Evolutionary conservation across 2,113 vertebrate genomes (phyloP).

Genomic region (Chlorocebus sabaeus): DNA sequence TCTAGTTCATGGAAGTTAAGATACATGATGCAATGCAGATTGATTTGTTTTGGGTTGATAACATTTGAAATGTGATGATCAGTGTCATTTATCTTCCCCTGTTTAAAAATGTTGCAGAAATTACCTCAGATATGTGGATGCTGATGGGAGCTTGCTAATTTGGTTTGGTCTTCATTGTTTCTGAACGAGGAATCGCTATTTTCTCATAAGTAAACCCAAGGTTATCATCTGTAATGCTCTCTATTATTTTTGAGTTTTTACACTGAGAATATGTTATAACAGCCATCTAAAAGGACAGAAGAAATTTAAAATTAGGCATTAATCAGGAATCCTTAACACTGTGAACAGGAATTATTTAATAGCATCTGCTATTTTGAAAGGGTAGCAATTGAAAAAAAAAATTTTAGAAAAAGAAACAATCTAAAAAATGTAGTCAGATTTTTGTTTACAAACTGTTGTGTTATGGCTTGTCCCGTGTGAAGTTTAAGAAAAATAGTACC

Average conservation of each 20-base stretch:
- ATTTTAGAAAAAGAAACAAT: conserved; percentile 2
- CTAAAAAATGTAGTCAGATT: conserved; percentile 71
- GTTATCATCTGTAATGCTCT: conserved; percentile 30
- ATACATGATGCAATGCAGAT: background rate
- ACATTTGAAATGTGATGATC: background rate
- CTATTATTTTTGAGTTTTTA: conserved; percentile 20
- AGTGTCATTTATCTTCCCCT: background rate
- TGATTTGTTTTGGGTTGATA: conserved; percentile 17
- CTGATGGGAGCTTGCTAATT: background rate
- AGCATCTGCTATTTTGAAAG: conserved; percentile 63
- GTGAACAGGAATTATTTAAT: conserved; percentile 3
- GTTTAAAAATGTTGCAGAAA: conserved; percentile 36
- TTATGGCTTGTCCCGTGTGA: conserved; percentile 72
- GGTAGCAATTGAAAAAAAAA: background rate
- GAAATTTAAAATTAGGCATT: conserved; percentile 58
- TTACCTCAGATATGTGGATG: background rate
- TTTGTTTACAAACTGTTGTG: conserved; percentile 71
- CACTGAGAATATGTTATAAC: conserved; percentile 2
- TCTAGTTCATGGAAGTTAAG: background rate
- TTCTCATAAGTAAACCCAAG: conserved; percentile 34
- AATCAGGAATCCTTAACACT: conserved; percentile 33
- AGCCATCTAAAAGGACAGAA: conserved; percentile 54
- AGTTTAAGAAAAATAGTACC: conserved; percentile 72
- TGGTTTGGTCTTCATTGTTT: background rate
- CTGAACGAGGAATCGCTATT: background rate